Evolutionary conservation across 2,797 vertebrate species (phyloP).

Genomic region (Gambelia wislizenii): DNA sequence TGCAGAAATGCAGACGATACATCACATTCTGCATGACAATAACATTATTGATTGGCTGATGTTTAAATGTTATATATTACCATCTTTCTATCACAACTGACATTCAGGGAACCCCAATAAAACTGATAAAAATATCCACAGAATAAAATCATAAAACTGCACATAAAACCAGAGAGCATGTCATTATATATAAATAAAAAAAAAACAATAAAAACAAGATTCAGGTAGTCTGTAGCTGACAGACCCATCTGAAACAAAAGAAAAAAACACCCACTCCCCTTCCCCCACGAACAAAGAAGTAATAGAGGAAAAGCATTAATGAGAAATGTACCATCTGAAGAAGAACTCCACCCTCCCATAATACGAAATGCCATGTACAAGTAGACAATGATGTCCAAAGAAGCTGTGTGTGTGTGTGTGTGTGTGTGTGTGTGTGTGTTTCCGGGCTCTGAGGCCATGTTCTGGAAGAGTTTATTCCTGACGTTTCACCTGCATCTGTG

Average conservation of each 20-base stretch:
- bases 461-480: no score
- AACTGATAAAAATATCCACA: not conserved
- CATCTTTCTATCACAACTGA: not conserved
- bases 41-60: not conserved
- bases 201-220: not conserved
- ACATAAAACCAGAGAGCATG: not conserved
- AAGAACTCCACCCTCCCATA: no score
- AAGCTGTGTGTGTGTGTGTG: no score
- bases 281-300: not conserved
- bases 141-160: not conserved
- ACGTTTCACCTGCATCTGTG: no score
- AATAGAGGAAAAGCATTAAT: no score
- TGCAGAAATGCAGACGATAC: not conserved
- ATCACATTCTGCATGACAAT: not conserved
- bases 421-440: no score
- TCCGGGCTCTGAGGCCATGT: no score
- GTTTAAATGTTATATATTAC: not conserved
- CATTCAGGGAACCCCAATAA: not conserved
- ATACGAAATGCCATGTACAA: no score
- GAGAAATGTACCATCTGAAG: no score
- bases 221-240: not conserved
- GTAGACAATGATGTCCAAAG: no score
- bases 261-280: not conserved
- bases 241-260: not conserved
- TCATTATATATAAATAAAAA: not conserved